Base-by-base conservation (phyloP, 2,888 invertebrate genomes). In the Amphipyra tragopoginis region DNA sequence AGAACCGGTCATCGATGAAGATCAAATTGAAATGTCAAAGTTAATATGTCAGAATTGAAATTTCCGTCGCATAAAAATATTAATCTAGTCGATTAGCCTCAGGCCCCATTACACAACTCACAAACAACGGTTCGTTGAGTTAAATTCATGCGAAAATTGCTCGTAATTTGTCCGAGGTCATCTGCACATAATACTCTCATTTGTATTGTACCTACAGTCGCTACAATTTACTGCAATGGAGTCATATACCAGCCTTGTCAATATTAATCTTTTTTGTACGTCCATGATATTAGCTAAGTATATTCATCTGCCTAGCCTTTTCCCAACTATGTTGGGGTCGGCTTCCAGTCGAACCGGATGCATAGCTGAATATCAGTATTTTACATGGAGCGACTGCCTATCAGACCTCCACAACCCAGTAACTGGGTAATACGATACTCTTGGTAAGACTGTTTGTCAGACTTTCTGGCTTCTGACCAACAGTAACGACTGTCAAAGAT, bases 161-260 rank as follows among this genome's bases (percentile, higher is more conserved):
- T 45, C 38, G 59, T 77, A 72, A 80, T 77, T 80, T 74, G 60
- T 54, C 33, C 63, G 80, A 78, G 77, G 80, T 72, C 77, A 75
- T 56, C 54, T 34, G 49, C 53, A 49, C 42, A 64, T 74, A 60
- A 79, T 54, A 62, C 73, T 64, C 42, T 64, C 50, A 65, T 72
- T 75, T 65, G 56, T 75, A 64, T 64, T 70, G 52, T 62, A 47
- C 51, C 38, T 14, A 29, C 39, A 44, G 29, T 26, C 21, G 44
- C 74, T 55, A 75, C 34, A 73, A 53, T 76, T 72, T 55, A 55
- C 38, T 40, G 50, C 40, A 63, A 49, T 63, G 36, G 29, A 52
- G 62, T 38, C 56, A 48, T 66, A 73, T 45, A 73, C 53, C 47
- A 68, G 54, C 13, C 56, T 56, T 70, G 71, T 75, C 55, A 70